Conservation (phyloP, 2,113 vertebrate genomes). For the Lepisosteus oculatus region DNA sequence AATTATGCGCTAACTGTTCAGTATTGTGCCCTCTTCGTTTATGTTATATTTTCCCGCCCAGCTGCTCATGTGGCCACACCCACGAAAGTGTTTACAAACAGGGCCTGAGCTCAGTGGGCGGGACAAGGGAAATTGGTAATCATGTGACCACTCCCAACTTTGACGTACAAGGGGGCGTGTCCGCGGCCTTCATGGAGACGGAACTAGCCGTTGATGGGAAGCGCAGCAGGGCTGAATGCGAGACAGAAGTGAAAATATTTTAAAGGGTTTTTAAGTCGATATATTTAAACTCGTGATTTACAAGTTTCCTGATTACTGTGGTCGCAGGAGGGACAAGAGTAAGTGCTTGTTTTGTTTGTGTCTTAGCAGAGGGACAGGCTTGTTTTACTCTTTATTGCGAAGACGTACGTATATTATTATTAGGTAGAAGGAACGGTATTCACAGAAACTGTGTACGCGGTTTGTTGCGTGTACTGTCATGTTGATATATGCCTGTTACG, state of each 20-base stretch:
- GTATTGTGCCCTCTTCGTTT: too few relatives aligned
- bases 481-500: not conserved
- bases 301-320: not conserved
- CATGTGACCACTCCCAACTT: not conserved
- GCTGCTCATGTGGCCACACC: too few relatives aligned
- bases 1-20: too few relatives aligned
- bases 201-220: constrained; percentile 7
- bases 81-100: constrained; percentile 22
- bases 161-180: constrained; percentile 9
- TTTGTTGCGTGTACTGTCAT: not conserved
- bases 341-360: constrained; percentile 6
- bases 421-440: not conserved
- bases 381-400: not conserved
- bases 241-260: too few relatives aligned
- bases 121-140: not conserved
- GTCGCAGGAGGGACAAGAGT: constrained; percentile 13
- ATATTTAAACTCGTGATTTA: not conserved
- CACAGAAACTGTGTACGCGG: not conserved
- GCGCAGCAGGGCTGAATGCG: too few relatives aligned
- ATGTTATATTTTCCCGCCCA: not conserved
- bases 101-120: constrained; percentile 16
- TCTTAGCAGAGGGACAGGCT: not conserved
- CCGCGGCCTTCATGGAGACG: constrained; percentile 26
- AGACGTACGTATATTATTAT: not conserved
- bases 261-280: too few relatives aligned